These are phyloP conservation scores for Psylliodes chrysocephalus DNA, from an alignment of 2,888 invertebrate genomes.

Conservation along the genomic window DNA sequence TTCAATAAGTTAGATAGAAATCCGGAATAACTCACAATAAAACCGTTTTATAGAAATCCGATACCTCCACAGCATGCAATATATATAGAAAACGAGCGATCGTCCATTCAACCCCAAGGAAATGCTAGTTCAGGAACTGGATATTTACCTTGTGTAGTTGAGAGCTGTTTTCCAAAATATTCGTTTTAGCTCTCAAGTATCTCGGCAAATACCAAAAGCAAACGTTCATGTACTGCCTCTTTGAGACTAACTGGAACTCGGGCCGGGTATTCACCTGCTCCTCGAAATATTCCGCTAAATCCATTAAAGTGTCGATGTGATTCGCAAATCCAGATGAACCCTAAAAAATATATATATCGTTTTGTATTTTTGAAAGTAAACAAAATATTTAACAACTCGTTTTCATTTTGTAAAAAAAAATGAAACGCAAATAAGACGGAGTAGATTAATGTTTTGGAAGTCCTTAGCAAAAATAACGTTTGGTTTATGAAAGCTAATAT, in stretches of 20 bases:
- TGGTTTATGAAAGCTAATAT: too few relatives aligned
- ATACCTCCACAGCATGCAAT: conserved; percentile 14
- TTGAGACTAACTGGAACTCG: conserved; percentile 64
- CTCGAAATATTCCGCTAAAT: conserved; percentile 64
- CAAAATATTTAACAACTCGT: too few relatives aligned
- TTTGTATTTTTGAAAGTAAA: too few relatives aligned
- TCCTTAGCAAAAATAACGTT: too few relatives aligned
- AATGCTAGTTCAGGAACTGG: not conserved
- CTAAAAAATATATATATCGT: conserved; percentile 43
- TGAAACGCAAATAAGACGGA: too few relatives aligned
- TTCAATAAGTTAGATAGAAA: not conserved
- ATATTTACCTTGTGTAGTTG: conserved; percentile 62
- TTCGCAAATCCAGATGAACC: conserved; percentile 67
- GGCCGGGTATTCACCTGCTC: conserved; percentile 60
- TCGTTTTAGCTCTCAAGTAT: conserved; percentile 60
- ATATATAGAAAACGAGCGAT: conserved; percentile 7
- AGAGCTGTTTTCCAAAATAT: conserved; percentile 57
- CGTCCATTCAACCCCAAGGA: conserved; percentile 8
- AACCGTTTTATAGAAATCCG: conserved; percentile 12
- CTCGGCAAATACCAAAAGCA: conserved; percentile 78
- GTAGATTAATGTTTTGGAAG: too few relatives aligned
- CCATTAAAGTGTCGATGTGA: conserved; percentile 67
- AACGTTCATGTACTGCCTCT: conserved; percentile 74
- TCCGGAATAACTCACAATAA: not conserved
- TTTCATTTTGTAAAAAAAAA: too few relatives aligned